Evolutionary conservation across 2,888 invertebrate species (phyloP).

Genomic region (Lochmaea capreae): DNA sequence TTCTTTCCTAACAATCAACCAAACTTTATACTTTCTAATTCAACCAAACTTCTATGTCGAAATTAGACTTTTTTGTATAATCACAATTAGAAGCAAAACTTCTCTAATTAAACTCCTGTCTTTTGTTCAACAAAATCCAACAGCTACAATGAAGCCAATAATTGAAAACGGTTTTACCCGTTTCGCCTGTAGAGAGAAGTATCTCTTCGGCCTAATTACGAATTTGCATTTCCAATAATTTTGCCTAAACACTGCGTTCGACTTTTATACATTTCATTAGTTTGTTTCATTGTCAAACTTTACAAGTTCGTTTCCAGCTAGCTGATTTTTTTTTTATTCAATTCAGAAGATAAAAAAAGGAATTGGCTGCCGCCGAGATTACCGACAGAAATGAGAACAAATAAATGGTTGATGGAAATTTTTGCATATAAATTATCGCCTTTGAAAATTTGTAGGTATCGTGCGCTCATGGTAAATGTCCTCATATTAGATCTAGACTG

Average conservation of each 20-base stretch:
- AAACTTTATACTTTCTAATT: slow-evolving; percentile 14
- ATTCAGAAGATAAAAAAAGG: too few species aligned
- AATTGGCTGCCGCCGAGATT: too few species aligned
- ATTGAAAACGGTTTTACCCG: slow-evolving; percentile 20
- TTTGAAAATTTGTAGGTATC: too few species aligned
- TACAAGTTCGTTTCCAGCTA: neutral
- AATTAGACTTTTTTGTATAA: slow-evolving; percentile 28
- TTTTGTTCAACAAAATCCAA: slow-evolving; percentile 28
- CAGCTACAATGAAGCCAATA: slow-evolving; percentile 33
- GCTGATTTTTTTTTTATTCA: too few species aligned
- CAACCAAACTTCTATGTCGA: slow-evolving; percentile 18
- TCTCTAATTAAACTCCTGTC: slow-evolving; percentile 33
- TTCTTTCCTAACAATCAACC: neutral
- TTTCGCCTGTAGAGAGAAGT: slow-evolving; percentile 8
- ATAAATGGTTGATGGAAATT: too few species aligned
- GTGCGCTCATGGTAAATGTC: too few species aligned
- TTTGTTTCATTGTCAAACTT: slow-evolving; percentile 29
- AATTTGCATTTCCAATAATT: slow-evolving; percentile 36
- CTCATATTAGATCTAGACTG: too few species aligned
- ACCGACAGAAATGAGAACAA: too few species aligned
- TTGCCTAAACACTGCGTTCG: slow-evolving; percentile 24
- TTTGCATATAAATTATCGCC: too few species aligned
- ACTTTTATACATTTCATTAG: slow-evolving; percentile 34
- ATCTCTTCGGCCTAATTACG: slow-evolving; percentile 23
- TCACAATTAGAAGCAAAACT: slow-evolving; percentile 30